These are phyloP conservation scores for Halcyon smyrnensis DNA, from an alignment of 2,797 vertebrate genomes.

Conservation along the genomic window DNA sequence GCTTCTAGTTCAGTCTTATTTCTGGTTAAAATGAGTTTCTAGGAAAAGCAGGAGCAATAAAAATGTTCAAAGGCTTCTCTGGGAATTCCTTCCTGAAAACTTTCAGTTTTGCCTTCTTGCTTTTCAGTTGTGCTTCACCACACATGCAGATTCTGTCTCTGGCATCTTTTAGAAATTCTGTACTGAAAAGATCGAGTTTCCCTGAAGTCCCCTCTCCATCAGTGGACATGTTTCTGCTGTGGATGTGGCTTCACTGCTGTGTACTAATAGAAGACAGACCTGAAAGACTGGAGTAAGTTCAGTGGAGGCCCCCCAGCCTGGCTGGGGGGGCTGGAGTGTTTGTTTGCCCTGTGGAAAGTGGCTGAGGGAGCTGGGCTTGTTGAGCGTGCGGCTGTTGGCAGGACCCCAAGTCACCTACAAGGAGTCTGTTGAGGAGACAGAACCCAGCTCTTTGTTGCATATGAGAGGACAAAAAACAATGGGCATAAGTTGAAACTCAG, in stretches of 20 bases:
- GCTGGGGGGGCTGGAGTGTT: background rate
- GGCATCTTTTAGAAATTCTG: background rate
- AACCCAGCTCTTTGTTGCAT: background rate
- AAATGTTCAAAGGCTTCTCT: background rate
- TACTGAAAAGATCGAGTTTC: background rate
- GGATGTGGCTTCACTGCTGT: background rate
- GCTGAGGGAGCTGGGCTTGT: background rate
- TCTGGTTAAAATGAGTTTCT: background rate
- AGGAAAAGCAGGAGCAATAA: background rate
- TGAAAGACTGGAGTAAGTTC: background rate
- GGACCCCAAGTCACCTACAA: background rate
- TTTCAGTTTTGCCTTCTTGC: background rate
- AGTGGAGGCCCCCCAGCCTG: background rate
- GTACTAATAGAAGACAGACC: background rate
- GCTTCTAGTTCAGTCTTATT: background rate
- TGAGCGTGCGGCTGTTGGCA: background rate
- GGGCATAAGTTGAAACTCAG: background rate
- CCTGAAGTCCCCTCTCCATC: background rate
- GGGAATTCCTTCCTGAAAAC: background rate
- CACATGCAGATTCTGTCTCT: background rate
- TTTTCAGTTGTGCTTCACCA: background rate
- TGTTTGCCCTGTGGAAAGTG: background rate
- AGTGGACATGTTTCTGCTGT: background rate
- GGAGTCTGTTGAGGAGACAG: background rate
- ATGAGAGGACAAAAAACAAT: background rate